Evolutionary conservation across 2,113 vertebrate species (phyloP), one percentile per base, ranked within the genome.

Genomic region (Myocastor coypus): DNA sequence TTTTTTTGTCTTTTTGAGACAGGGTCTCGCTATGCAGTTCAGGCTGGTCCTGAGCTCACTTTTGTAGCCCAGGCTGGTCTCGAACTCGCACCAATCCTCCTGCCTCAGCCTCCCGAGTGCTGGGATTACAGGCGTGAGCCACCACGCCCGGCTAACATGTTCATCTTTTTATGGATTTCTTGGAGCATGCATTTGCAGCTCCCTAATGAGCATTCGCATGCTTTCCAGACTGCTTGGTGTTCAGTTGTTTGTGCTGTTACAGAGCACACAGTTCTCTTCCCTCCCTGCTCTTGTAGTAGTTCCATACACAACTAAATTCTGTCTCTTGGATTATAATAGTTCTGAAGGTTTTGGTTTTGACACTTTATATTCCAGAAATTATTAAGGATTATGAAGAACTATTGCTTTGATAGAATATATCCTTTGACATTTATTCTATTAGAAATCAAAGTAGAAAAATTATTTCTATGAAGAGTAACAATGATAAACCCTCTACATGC

Each of bases 401-500:
- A 78, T 68, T 87, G 73, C 64, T 83, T 75, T 34, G 50, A n/a
- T 63, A 17, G 13, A 37, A 22, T 89, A 52, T 57, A n/a, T 63
- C 57, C 32, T 50, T 92, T 32, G 8, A 17, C n/a, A 69, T 59
- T 80, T 95, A 83, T n/a, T 19, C 37, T 59, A 52, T 78, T 89
- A 92, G 78, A 88, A 88, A 61, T 63, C 42, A 89, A 59, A 89
- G 28, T n/a, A n/a, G 14, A 52, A 57, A 68, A 73, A 90, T n/a
- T 61, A 89, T 22, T 66, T 83, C 2, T 78, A 10, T 73, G 50
- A 89, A 83, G 68, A 71, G 71, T 69, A 73, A 6, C 22, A 89
- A 28, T 42, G 2, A 46, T 64, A 64, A 87, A 10, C 10, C 26
- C n/a, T 90, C 34, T 64, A 37, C 8, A 87, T 82, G 19, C 84